A percentile compares a stretch with the other conserved stretches of the same genome.
These are phyloP conservation scores for Laothoe populi DNA, from an alignment of 2,888 invertebrate genomes.

Conservation along the genomic window DNA sequence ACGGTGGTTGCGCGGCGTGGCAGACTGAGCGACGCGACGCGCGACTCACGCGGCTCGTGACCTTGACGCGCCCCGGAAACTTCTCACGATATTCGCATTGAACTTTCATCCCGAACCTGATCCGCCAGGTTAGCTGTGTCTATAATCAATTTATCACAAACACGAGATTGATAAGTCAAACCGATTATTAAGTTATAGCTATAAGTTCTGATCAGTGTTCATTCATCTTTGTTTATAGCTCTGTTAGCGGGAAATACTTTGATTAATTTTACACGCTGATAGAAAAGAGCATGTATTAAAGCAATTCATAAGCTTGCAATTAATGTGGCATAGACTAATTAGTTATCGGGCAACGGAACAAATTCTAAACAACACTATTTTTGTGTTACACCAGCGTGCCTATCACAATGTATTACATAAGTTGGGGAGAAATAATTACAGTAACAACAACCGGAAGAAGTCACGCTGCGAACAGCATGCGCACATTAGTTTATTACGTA, in stretches of 20 bases:
- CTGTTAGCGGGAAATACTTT: not conserved
- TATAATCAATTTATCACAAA: not conserved
- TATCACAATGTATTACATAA: conserved; percentile 34
- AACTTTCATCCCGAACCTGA: conserved; percentile 14
- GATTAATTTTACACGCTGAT: not conserved
- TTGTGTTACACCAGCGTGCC: conserved; percentile 37
- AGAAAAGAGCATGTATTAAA: not conserved
- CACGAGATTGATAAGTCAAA: not conserved
- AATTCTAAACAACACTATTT: conserved; percentile 24
- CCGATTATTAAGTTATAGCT: conserved; percentile 1
- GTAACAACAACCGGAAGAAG: conserved; percentile 61
- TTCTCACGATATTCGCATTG: conserved; percentile 61
- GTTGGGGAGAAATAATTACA: conserved; percentile 28
- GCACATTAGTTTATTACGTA: conserved; percentile 68
- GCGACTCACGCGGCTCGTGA: conserved; percentile 52
- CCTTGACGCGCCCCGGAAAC: conserved; percentile 64
- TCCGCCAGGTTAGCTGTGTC: not conserved
- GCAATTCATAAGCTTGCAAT: not conserved
- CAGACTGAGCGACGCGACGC: conserved; percentile 81
- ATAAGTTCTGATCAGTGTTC: not conserved
- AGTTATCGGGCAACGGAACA: conserved; percentile 13
- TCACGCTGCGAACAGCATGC: conserved; percentile 65
- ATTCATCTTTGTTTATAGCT: not conserved
- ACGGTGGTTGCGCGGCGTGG: conserved; percentile 67
- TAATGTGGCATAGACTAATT: conserved; percentile 7